Evolutionary conservation across 2,113 vertebrate genomes (phyloP).

Genomic region (Emydocephalus ijimae): DNA sequence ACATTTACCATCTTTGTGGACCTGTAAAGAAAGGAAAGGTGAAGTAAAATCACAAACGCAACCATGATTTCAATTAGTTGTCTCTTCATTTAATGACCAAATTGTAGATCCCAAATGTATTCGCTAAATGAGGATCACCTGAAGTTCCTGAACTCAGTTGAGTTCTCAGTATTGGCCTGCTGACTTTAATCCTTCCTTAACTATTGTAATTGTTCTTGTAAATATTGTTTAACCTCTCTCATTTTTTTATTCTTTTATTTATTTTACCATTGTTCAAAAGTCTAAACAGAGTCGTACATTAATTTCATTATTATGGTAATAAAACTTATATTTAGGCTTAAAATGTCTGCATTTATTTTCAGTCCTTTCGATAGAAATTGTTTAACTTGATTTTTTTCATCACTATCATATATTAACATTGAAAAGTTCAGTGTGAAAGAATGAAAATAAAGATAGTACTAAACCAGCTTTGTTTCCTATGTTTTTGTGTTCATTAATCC

Average conservation of each 20-base stretch:
- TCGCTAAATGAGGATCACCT: not conserved
- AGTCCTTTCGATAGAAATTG: not conserved
- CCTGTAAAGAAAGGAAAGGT: not conserved
- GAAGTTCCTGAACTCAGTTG: not conserved
- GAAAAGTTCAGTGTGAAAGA: not conserved
- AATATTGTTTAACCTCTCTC: not conserved
- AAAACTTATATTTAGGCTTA: not conserved
- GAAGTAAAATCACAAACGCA: not conserved
- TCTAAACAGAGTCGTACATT: not conserved
- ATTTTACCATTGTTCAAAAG: not conserved
- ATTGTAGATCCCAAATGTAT: not conserved
- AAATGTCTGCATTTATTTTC: not conserved
- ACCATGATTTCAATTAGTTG: not conserved
- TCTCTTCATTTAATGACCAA: not conserved
- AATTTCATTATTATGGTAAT: not conserved
- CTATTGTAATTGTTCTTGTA: not conserved
- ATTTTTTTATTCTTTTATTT: not conserved
- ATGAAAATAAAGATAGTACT: not conserved
- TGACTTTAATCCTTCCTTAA: not conserved
- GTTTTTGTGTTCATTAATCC: not conserved
- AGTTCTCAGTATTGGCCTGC: not conserved
- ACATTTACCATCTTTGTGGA: not conserved
- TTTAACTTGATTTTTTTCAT: not conserved
- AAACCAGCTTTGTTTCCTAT: not conserved
- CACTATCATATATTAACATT: not conserved